phyloP scores from a whole-genome alignment of 2,888 invertebrate species.

The Nebria salina region DNA sequence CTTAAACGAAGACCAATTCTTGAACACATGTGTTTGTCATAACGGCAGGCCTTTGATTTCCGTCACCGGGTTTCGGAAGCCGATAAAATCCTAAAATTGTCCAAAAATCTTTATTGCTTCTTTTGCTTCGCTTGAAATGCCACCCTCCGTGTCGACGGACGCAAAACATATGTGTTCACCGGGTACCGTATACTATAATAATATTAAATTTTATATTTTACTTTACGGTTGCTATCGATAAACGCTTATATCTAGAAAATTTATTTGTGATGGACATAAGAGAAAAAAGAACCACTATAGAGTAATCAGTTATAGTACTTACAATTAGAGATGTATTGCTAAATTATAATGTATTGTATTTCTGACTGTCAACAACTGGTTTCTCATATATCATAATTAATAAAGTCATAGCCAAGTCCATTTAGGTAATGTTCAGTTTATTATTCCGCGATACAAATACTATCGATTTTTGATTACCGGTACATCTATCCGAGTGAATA shows the following conservation, averaged over 20 bases:
- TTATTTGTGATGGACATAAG: background rate
- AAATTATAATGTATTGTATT: background rate
- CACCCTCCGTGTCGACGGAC: background rate
- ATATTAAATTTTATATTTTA: background rate
- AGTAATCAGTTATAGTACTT: background rate
- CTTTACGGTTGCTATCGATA: background rate
- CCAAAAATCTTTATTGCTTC: slow-evolving; percentile 1
- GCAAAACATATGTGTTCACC: background rate
- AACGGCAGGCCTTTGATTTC: slow-evolving; percentile 1
- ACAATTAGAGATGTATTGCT: background rate
- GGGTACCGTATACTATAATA: background rate
- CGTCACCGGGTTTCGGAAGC: background rate
- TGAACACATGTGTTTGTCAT: slow-evolving; percentile 1
- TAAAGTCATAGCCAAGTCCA: background rate
- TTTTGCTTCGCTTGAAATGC: background rate
- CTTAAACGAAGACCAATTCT: background rate
- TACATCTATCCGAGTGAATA: background rate
- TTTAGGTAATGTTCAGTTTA: background rate
- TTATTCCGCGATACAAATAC: background rate
- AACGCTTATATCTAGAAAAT: background rate
- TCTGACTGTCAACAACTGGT: background rate
- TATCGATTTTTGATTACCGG: background rate
- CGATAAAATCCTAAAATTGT: background rate
- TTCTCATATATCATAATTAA: background rate
- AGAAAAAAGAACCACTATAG: background rate